Conservation (phyloP, 2,113 vertebrate genomes). For the Sinocyclocheilus rhinocerous region DNA sequence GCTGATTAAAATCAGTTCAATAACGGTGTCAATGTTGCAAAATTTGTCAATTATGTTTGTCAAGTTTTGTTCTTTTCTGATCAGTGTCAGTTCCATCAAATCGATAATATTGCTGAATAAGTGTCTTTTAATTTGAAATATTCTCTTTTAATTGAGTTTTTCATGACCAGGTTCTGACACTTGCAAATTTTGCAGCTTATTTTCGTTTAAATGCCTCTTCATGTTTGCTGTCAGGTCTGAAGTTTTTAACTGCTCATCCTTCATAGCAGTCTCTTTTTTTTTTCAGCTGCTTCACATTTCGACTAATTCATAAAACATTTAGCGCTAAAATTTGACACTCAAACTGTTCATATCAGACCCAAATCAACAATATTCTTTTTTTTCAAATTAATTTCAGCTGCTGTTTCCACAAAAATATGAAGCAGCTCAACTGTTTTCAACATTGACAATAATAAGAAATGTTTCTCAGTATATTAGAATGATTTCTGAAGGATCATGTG, state of each 20-base stretch:
- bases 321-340: too few relatives aligned
- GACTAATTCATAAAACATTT: too few relatives aligned
- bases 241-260: not conserved
- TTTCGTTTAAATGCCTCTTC: not conserved
- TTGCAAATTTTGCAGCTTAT: not conserved
- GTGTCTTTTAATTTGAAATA: too few relatives aligned
- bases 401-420: not conserved
- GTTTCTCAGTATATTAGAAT: not conserved
- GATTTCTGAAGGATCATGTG: not conserved
- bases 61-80: too few relatives aligned
- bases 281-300: not conserved
- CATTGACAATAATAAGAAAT: not conserved
- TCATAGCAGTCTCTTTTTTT: not conserved
- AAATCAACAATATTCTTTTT: not conserved
- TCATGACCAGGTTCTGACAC: not conserved
- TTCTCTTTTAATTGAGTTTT: not conserved
- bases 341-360: not conserved
- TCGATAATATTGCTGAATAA: too few relatives aligned
- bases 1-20: too few relatives aligned
- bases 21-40: too few relatives aligned
- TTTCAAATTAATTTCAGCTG: not conserved
- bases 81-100: too few relatives aligned
- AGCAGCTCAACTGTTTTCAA: not conserved
- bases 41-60: too few relatives aligned
- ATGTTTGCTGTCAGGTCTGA: not conserved